These are phyloP conservation scores for Benthosema pterotum DNA, from an alignment of 2,797 vertebrate species.

Conservation along the genomic window DNA sequence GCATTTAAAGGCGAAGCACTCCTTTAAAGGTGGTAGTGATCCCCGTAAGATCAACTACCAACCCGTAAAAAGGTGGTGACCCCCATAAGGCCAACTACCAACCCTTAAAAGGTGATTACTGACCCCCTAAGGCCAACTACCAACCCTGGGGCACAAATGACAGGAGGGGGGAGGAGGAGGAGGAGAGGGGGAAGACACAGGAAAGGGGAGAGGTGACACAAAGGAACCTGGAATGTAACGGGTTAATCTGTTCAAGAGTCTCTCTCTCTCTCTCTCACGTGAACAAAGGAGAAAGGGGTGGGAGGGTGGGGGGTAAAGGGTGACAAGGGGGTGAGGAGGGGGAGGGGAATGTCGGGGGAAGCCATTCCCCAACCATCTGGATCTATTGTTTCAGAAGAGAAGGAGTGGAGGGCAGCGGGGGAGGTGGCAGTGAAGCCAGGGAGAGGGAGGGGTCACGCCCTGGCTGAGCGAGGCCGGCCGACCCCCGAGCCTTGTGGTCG, in stretches of 20 bases:
- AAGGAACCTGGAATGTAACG: slow-evolving; percentile 79
- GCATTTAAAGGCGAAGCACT: too few species aligned
- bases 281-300: slow-evolving; percentile 80
- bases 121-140: slow-evolving; percentile 47
- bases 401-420: slow-evolving; percentile 47
- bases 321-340: slow-evolving; percentile 55
- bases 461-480: slow-evolving; percentile 55
- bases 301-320: slow-evolving; percentile 64
- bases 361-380: slow-evolving; percentile 82
- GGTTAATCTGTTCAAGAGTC: slow-evolving; percentile 83
- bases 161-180: slow-evolving; percentile 27
- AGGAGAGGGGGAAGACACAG: slow-evolving; percentile 11
- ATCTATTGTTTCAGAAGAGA: slow-evolving; percentile 78
- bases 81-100: too few species aligned
- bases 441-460: slow-evolving; percentile 61
- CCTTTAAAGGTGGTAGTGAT: too few species aligned
- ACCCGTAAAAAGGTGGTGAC: too few species aligned
- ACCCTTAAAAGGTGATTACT: slow-evolving; percentile 31
- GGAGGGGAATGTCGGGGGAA: slow-evolving; percentile 33
- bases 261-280: slow-evolving; percentile 55
- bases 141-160: slow-evolving; percentile 57
- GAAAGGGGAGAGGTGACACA: slow-evolving; percentile 67
- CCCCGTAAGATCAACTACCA: too few species aligned
- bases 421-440: slow-evolving; percentile 41
- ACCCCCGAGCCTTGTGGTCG: slow-evolving; percentile 51